Evolutionary conservation across 2,113 vertebrate species (phyloP).

Genomic region (Sinocyclocheilus maitianheensis): DNA sequence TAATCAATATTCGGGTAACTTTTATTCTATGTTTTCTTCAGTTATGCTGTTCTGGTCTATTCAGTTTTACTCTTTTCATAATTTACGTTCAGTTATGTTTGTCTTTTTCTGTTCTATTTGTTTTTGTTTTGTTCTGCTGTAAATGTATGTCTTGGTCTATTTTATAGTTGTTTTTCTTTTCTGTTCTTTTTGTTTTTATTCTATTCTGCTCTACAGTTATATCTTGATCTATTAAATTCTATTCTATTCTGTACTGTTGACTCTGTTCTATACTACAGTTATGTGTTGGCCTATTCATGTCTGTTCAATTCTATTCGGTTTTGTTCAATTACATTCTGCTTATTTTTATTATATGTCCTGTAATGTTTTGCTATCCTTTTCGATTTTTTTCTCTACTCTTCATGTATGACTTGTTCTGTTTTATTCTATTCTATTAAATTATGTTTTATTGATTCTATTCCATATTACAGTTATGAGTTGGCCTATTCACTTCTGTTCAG

Average conservation of each 20-base stretch:
- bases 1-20: neutral
- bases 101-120: neutral
- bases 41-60: neutral
- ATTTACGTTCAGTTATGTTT: neutral
- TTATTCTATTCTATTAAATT: neutral
- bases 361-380: neutral
- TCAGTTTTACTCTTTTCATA: neutral
- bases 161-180: no score
- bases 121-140: neutral
- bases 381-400: neutral
- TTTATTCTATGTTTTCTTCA: neutral
- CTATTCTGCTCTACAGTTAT: neutral
- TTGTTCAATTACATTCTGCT: neutral
- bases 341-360: neutral
- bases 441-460: neutral
- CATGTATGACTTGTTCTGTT: neutral
- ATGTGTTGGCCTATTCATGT: neutral
- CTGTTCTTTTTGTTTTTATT: neutral
- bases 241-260: neutral
- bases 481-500: neutral
- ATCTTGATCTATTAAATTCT: neutral
- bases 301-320: neutral
- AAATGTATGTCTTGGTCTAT: neutral
- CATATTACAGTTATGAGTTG: neutral
- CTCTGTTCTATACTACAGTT: neutral